Percentiles rank a stretch among this genome's conserved stretches.
These are phyloP conservation scores for Rhinoderma darwinii DNA, from an alignment of 2,113 vertebrate genomes.

Conservation along the genomic window DNA sequence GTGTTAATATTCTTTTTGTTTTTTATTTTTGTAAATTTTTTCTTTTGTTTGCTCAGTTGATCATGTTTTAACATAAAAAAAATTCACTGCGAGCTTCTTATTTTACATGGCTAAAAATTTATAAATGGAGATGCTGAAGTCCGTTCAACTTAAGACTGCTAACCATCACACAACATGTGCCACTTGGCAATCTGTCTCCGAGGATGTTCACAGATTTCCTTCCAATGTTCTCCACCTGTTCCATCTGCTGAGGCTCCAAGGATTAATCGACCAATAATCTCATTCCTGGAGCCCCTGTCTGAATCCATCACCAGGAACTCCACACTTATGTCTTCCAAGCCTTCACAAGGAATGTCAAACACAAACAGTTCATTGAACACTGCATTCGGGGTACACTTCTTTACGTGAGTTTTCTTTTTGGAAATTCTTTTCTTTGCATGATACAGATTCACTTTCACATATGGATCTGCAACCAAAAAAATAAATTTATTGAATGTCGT, in stretches of 20 bases:
- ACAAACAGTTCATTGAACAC: slow-evolving; percentile 98
- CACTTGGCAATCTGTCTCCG: slow-evolving; percentile 98
- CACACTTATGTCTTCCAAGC: slow-evolving; percentile 92
- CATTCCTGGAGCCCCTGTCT: slow-evolving; percentile 82
- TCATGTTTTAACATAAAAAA: slow-evolving; percentile 60
- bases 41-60: not conserved
- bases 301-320: slow-evolving; percentile 98
- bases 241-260: slow-evolving; percentile 85
- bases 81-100: slow-evolving; percentile 66
- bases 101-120: slow-evolving; percentile 68
- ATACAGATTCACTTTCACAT: slow-evolving; percentile 96
- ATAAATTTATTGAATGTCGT: not conserved
- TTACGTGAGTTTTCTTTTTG: slow-evolving; percentile 98
- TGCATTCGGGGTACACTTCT: slow-evolving; percentile 94
- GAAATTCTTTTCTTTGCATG: slow-evolving; percentile 94
- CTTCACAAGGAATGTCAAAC: slow-evolving; percentile 93
- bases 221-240: slow-evolving; percentile 93
- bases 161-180: slow-evolving; percentile 91
- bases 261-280: slow-evolving; percentile 85
- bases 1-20: not conserved
- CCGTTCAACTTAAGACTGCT: slow-evolving; percentile 63
- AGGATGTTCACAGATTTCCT: slow-evolving; percentile 96
- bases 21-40: slow-evolving; percentile 50
- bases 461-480: slow-evolving; percentile 80
- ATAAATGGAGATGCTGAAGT: slow-evolving; percentile 67